These are phyloP conservation scores for Nemoura dubitans DNA, from an alignment of 2,888 invertebrate genomes.

Conservation along the genomic window DNA sequence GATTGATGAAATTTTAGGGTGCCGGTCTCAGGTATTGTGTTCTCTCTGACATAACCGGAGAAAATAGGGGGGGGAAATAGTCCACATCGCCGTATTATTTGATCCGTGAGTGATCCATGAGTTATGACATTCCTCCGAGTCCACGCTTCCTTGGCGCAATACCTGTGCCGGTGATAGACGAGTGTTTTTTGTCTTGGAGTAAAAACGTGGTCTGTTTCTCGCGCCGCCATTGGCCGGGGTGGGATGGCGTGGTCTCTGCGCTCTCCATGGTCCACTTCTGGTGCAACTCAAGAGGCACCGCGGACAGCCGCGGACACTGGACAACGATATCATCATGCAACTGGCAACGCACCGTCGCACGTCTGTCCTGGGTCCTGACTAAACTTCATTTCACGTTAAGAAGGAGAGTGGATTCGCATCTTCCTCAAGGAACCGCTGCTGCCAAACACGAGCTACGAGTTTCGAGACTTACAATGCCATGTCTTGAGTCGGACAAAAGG, in stretches of 20 bases:
- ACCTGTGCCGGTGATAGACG: neutral
- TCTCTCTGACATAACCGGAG: neutral
- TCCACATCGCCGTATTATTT: neutral
- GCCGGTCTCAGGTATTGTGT: neutral
- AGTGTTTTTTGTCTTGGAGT: neutral
- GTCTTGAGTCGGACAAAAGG: no score
- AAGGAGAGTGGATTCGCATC: no score
- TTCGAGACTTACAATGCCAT: no score
- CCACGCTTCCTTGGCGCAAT: constrained; percentile 17
- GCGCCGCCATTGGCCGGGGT: neutral
- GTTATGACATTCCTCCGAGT: neutral
- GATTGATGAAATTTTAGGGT: neutral
- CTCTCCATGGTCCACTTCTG: neutral
- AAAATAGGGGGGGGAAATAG: neutral
- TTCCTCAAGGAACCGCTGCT: no score
- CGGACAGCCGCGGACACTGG: no score
- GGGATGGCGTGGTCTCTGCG: neutral
- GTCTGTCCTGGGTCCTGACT: no score
- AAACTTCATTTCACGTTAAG: no score
- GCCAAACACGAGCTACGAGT: no score
- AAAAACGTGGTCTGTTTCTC: neutral
- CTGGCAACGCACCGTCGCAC: no score
- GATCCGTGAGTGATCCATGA: neutral
- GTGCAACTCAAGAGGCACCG: no score
- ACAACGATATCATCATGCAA: no score